Percentiles rank a stretch among this genome's conserved stretches.
These are phyloP conservation scores for Chrysemys picta DNA, from an alignment of 2,113 vertebrate genomes.

Conservation along the genomic window DNA sequence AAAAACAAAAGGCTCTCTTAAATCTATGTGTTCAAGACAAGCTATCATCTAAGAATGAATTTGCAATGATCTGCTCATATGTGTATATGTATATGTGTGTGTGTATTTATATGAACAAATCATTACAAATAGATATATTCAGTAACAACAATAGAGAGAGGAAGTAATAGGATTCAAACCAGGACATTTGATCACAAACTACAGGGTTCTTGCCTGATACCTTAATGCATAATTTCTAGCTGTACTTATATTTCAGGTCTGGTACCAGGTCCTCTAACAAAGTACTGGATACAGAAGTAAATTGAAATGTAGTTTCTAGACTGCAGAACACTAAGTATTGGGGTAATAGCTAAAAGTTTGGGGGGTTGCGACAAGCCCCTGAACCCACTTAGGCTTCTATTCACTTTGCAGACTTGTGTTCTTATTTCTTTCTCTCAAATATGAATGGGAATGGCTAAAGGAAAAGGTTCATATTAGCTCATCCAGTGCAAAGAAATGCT, in stretches of 20 bases:
- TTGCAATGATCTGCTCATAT: neutral
- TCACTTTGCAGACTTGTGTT: neutral
- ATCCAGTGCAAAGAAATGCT: neutral
- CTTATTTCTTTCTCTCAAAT: neutral
- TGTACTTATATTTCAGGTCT: neutral
- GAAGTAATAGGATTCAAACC: neutral
- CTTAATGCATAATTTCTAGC: neutral
- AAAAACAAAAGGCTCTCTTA: neutral
- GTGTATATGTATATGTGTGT: neutral
- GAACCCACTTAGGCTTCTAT: neutral
- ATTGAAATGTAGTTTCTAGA: neutral
- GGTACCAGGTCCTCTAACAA: neutral
- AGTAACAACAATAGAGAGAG: neutral
- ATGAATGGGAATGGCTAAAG: neutral
- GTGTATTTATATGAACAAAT: neutral
- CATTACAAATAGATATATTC: neutral
- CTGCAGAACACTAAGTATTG: neutral
- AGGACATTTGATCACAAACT: neutral
- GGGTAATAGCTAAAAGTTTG: neutral
- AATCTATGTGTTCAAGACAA: neutral
- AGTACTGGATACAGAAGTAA: neutral
- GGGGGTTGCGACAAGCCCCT: neutral
- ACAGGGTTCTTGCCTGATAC: neutral
- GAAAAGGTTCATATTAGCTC: neutral
- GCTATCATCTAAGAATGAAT: neutral